These are phyloP conservation scores for Poicephalus gulielmi DNA, from an alignment of 2,113 vertebrate species.

Conservation along the genomic window DNA sequence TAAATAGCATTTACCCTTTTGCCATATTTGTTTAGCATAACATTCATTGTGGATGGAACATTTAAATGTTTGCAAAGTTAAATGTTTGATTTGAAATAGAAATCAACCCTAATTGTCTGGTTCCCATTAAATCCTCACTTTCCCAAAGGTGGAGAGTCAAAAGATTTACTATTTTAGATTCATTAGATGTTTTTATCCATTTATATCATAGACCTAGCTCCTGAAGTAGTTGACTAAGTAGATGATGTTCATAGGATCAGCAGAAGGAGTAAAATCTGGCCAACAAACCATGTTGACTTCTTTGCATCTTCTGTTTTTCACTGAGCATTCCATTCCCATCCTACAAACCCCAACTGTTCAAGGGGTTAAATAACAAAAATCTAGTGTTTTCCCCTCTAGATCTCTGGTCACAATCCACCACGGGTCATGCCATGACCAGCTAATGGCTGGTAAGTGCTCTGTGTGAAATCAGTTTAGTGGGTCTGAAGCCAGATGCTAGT, in stretches of 20 bases:
- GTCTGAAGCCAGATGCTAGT: neutral
- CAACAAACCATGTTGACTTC: accelerated
- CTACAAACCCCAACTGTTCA: neutral
- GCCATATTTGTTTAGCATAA: neutral
- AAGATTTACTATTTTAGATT: neutral
- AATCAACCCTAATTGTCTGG: neutral
- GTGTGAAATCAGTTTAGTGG: constrained; percentile 15
- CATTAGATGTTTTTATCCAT: neutral
- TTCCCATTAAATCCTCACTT: neutral
- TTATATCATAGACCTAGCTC: neutral
- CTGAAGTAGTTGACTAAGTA: neutral
- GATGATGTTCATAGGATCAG: neutral
- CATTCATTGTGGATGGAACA: neutral
- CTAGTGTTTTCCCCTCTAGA: neutral
- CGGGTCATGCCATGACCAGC: neutral
- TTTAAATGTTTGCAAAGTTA: neutral
- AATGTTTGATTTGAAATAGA: neutral
- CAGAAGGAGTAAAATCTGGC: neutral
- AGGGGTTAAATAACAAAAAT: neutral
- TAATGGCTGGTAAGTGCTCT: constrained; percentile 28
- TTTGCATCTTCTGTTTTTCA: neutral
- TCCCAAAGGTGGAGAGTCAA: neutral
- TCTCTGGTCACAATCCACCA: neutral
- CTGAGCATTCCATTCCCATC: neutral
- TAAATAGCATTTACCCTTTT: neutral